A percentile compares a stretch with the other conserved stretches of the same genome.
Evolutionary conservation across 2,797 vertebrate species (phyloP).

Genomic region (Anniella stebbinsi): DNA sequence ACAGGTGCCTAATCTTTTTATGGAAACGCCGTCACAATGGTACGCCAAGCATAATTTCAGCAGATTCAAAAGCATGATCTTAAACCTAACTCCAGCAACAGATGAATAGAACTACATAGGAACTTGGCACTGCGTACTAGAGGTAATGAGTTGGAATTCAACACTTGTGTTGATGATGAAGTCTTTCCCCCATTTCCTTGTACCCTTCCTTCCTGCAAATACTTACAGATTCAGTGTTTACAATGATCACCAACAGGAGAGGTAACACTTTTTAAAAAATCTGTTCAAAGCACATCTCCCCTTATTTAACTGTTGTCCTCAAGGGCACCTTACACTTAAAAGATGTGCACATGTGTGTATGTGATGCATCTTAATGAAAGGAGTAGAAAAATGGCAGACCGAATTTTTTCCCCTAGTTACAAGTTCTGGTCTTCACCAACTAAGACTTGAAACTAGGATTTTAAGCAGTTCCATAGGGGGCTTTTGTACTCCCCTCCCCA

Average conservation of each 20-base stretch:
- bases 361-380: constrained; percentile 46
- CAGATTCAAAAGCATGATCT: constrained; percentile 55
- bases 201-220: neutral
- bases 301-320: constrained; percentile 57
- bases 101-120: constrained; percentile 47
- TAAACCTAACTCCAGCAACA: constrained; percentile 42
- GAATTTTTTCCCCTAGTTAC: constrained; percentile 60
- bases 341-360: neutral
- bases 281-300: constrained; percentile 65
- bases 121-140: constrained; percentile 31
- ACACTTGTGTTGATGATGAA: constrained; percentile 13
- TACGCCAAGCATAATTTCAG: constrained; percentile 25
- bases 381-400: constrained; percentile 45
- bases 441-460: constrained; percentile 49
- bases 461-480: constrained; percentile 66
- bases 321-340: constrained; percentile 18
- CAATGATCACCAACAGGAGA: neutral
- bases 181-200: constrained; percentile 47
- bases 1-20: constrained; percentile 29
- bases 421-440: constrained; percentile 60
- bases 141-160: constrained; percentile 29
- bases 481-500: constrained; percentile 61
- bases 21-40: constrained; percentile 30
- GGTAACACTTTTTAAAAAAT: neutral
- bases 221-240: neutral